Evolutionary conservation across 1,140 invertebrate species (phyloP), one percentile per base, ranked within the genome.

Genomic region (Drosophila kurseongensis): DNA sequence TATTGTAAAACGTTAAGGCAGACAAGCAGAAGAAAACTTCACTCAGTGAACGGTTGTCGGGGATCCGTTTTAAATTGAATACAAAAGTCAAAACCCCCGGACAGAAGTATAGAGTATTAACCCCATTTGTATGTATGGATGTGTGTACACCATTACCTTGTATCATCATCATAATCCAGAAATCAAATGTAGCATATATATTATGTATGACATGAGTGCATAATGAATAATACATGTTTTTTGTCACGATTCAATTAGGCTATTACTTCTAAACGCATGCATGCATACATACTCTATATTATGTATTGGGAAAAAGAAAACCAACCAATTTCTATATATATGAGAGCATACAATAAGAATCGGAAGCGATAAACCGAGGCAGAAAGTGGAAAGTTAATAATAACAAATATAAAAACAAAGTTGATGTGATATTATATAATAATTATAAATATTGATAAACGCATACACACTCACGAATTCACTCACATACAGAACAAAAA

Each of bases 381-480:
- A 61, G 40, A 14, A 54, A 48, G 51, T 48, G 40, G 60, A 55
- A 58, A 69, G 61, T 54, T 78, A 66, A 80, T 86, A 66, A 68
- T 65, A 61, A 80, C 42, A 72, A 84, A 68, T 67, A 65, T 50
- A 83, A 90, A 91, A 91, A 91, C 86, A 91, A 91, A 91, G 90
- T 91, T 84, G 90, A 91, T 91, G 90, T 91, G 90, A 91, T 91
- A 91, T 91, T 91, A 91, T 88, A 91, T 89, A 89, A 89, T 88
- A 88, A 88, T 89, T 89, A 88, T 80, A 55, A 88, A 80, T 76
- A 72, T 62, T 58, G 65, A 76, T 66, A 83, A 71, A 83, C 59
- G 71, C 68, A 82, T 62, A 82, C 44, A 80, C 59, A 59, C 57
- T 61, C 61, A 74, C 44, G 32, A 55, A 48, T 59, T 54, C 40